Evolutionary conservation across 2,888 invertebrate species (phyloP).

Genomic region (Hyposoter dolosus): DNA sequence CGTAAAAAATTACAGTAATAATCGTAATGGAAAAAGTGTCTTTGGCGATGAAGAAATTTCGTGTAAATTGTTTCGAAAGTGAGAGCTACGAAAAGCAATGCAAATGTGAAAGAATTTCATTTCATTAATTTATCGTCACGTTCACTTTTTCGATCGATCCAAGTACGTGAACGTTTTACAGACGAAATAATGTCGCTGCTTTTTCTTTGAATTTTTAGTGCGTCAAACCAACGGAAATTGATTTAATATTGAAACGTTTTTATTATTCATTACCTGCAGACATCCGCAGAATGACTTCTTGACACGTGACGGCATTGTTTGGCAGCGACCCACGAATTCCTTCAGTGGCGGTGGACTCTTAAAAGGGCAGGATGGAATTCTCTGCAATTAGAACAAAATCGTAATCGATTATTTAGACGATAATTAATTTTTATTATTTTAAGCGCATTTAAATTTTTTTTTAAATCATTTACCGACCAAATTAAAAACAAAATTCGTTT

Average conservation of each 20-base stretch:
- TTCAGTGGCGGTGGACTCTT: slow-evolving; percentile 84
- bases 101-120: slow-evolving; percentile 20
- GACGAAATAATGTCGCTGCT: neutral
- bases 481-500: neutral
- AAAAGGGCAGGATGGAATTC: slow-evolving; percentile 83
- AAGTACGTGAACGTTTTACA: neutral
- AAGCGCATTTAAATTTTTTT: no score
- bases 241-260: neutral
- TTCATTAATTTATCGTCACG: neutral
- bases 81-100: slow-evolving; percentile 23
- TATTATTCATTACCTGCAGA: slow-evolving; percentile 88
- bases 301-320: slow-evolving; percentile 84
- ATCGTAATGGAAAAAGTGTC: slow-evolving; percentile 9
- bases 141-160: neutral
- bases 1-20: slow-evolving; percentile 45
- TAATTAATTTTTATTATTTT: neutral
- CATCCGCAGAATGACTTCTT: slow-evolving; percentile 90
- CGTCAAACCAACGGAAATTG: neutral
- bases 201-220: neutral
- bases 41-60: slow-evolving; percentile 17
- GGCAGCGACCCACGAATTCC: slow-evolving; percentile 84
- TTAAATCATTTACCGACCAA: no score
- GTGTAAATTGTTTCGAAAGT: slow-evolving; percentile 12
- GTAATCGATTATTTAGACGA: neutral
- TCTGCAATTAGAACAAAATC: slow-evolving; percentile 76